phyloP scores from a whole-genome alignment of 2,888 invertebrate species.

The Sarcophaga variegata region DNA sequence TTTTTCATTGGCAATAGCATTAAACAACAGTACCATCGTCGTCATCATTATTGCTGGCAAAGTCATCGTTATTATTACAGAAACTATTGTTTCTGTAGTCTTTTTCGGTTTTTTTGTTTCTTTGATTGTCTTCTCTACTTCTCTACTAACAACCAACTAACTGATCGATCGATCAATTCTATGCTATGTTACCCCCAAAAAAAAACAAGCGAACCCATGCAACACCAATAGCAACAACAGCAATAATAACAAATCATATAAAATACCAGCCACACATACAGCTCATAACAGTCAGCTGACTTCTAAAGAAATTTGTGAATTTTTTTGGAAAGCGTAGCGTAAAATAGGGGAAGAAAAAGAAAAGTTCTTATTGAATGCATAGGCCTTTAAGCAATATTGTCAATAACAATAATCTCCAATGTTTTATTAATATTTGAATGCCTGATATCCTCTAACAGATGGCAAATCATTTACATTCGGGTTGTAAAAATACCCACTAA shows the following conservation, averaged over 20 bases:
- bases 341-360: background rate
- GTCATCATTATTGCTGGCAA: conserved; percentile 7
- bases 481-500: too few species aligned
- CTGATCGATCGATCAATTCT: conserved; percentile 66
- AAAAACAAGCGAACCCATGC: conserved; percentile 15
- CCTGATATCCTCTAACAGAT: too few species aligned
- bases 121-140: conserved; percentile 22
- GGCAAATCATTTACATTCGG: too few species aligned
- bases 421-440: too few species aligned
- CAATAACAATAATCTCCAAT: too few species aligned
- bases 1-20: conserved; percentile 9
- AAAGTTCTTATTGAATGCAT: background rate
- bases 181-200: conserved; percentile 11
- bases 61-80: conserved; percentile 24
- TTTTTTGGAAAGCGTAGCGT: conserved; percentile 4
- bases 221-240: conserved; percentile 13
- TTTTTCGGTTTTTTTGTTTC: background rate
- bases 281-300: conserved; percentile 33
- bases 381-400: too few species aligned
- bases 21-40: background rate
- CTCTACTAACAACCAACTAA: conserved; percentile 57
- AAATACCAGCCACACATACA: conserved; percentile 38
- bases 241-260: conserved; percentile 7
- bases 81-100: background rate
- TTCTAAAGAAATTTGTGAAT: conserved; percentile 14